Evolutionary conservation across 2,888 invertebrate species (phyloP).

Genomic region (Epinotia nisella): DNA sequence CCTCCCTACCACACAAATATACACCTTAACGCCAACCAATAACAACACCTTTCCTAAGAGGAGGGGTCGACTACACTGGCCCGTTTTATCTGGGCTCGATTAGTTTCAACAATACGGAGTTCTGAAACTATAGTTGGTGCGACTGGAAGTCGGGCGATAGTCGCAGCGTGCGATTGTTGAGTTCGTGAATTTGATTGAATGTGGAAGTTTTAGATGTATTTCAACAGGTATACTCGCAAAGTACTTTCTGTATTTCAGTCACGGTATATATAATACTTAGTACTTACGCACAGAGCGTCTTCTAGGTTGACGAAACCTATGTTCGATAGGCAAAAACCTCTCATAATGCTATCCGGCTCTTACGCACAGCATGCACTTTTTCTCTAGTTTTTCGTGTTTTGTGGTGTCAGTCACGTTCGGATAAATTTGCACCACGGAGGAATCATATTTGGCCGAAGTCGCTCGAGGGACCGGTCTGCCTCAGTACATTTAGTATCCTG

Average conservation of each 20-base stretch:
- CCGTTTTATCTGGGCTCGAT: conserved; percentile 58
- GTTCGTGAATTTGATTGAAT: neutral
- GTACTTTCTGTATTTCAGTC: neutral
- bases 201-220: neutral
- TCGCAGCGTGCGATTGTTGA: neutral
- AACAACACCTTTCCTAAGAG: conserved; percentile 50
- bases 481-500: too few relatives aligned
- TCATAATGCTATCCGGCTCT: too few relatives aligned
- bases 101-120: conserved; percentile 58
- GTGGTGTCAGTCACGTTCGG: too few relatives aligned
- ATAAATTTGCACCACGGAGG: too few relatives aligned
- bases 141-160: conserved; percentile 30
- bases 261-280: too few relatives aligned
- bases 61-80: conserved; percentile 55
- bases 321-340: too few relatives aligned
- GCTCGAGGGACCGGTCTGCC: too few relatives aligned
- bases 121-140: conserved; percentile 30
- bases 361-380: too few relatives aligned
- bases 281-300: too few relatives aligned
- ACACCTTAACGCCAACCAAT: conserved; percentile 44
- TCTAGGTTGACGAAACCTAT: too few relatives aligned
- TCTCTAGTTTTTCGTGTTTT: too few relatives aligned
- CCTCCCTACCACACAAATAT: conserved; percentile 50
- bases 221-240: neutral
- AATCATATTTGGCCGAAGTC: too few relatives aligned